These are phyloP conservation scores for Ispidina lecontei DNA, from an alignment of 2,797 vertebrate genomes.

Conservation along the genomic window DNA sequence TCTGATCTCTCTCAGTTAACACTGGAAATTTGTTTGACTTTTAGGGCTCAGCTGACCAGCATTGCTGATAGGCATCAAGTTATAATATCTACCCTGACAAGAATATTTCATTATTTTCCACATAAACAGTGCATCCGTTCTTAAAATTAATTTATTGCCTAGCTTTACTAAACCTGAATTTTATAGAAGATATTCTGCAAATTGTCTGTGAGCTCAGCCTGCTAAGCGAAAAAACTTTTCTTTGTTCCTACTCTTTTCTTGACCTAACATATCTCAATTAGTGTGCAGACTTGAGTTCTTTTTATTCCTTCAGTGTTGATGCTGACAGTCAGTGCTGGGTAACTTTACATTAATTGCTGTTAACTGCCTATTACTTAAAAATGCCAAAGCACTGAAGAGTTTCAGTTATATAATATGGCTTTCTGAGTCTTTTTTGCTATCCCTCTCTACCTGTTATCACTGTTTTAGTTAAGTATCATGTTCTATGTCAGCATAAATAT, in stretches of 20 bases:
- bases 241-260: not conserved
- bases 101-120: constrained; percentile 57
- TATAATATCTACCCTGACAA: constrained; percentile 69
- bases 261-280: not conserved
- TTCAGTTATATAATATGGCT: not conserved
- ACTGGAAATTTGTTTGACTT: constrained; percentile 56
- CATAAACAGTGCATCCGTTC: not conserved
- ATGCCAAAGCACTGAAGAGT: not conserved
- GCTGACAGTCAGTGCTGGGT: not conserved
- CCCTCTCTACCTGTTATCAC: not conserved
- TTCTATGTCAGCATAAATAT: not conserved
- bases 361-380: not conserved
- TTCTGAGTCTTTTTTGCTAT: not conserved
- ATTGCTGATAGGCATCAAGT: constrained; percentile 56
- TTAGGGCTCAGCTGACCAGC: constrained; percentile 27
- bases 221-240: not conserved
- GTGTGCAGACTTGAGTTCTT: not conserved
- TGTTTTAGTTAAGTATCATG: not conserved
- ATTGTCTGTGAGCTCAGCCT: not conserved
- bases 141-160: not conserved
- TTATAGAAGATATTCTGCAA: not conserved
- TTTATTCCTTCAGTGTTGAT: not conserved
- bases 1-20: constrained; percentile 39
- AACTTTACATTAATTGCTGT: not conserved
- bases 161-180: not conserved